Conservation (phyloP, 2,113 vertebrate genomes). For the Hiodon alosoides region DNA sequence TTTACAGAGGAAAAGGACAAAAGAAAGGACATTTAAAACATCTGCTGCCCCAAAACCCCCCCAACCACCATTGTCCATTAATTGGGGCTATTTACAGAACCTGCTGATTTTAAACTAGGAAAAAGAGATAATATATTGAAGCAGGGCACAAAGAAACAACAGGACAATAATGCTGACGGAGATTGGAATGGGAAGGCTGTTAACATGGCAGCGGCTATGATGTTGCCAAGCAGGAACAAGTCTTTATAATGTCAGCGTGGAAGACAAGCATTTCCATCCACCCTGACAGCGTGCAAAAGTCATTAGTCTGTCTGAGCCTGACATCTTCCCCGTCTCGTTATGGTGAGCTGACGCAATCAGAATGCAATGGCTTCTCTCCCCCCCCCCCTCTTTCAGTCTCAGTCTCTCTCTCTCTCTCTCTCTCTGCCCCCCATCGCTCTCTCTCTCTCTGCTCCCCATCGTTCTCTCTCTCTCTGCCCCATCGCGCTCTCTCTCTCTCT, state of each 20-base stretch:
- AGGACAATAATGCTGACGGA: slow-evolving; percentile 37
- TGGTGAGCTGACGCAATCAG: slow-evolving; percentile 67
- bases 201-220: slow-evolving; percentile 38
- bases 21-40: slow-evolving; percentile 1
- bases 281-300: slow-evolving; percentile 49
- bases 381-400: neutral
- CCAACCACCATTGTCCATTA: neutral
- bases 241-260: slow-evolving; percentile 41
- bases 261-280: slow-evolving; percentile 28
- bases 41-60: neutral
- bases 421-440: neutral
- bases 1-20: neutral
- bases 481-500: neutral
- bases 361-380: slow-evolving; percentile 52
- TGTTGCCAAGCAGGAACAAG: slow-evolving; percentile 58
- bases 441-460: too few relatives aligned
- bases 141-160: slow-evolving; percentile 14
- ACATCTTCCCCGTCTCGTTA: slow-evolving; percentile 66
- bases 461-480: neutral
- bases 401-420: slow-evolving; percentile 16
- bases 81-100: slow-evolving; percentile 25
- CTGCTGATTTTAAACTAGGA: neutral
- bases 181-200: slow-evolving; percentile 36
- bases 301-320: slow-evolving; percentile 63
- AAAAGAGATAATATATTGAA: neutral